Base-by-base conservation (phyloP, 2,113 vertebrate genomes). In the Podocnemis expansa region DNA sequence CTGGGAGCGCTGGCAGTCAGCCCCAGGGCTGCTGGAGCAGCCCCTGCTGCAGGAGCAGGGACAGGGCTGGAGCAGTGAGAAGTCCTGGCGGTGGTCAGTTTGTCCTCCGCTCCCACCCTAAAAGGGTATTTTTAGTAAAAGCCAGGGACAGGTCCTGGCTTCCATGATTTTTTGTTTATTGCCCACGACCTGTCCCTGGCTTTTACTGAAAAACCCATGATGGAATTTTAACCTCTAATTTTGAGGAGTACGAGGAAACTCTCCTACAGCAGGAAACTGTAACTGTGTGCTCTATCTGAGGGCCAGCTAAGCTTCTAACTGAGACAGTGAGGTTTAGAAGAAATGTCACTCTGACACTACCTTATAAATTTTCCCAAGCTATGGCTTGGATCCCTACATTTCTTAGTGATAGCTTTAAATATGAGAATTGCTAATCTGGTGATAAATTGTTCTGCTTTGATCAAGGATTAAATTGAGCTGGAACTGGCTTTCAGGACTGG, bases 401-500 rank as follows among this genome's bases (percentile, higher is more conserved):
- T 96, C 87, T 91, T 90, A 94, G 85, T 85, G 89, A 89, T 82
- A 89, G 56, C 89, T 93, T 96, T 94, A 97, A 96, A 94, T 93
- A 82, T 43, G 78, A 89, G 67, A 87, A 91, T 89, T n/a, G 5
- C 91, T 97, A 97, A 97, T 97, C 94, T 85, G 89, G 2, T 88
- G 85, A 88, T 95, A 93, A 96, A 91, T 82, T 93, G 12, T 87
- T 82, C 90, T 90, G 82, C 97, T 97, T 97, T 97, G 97, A 97
- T 97, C 96, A 95, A 93, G 97, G 96, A 97, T 97, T 97, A 96
- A 94, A 82, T 79, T 82, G 91, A 96, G 81, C 90, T 93, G 84
- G 78, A 97, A 91, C 8, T 95, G 79, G 76, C 84, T 96, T 92
- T 91, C 91, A 85, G 70, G 94, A 87, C 78, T 83, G 60, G n/a